A percentile compares a stretch with the other conserved stretches of the same genome.
Conservation (phyloP, 2,888 invertebrate species). For the Drosophila barbarae region DNA sequence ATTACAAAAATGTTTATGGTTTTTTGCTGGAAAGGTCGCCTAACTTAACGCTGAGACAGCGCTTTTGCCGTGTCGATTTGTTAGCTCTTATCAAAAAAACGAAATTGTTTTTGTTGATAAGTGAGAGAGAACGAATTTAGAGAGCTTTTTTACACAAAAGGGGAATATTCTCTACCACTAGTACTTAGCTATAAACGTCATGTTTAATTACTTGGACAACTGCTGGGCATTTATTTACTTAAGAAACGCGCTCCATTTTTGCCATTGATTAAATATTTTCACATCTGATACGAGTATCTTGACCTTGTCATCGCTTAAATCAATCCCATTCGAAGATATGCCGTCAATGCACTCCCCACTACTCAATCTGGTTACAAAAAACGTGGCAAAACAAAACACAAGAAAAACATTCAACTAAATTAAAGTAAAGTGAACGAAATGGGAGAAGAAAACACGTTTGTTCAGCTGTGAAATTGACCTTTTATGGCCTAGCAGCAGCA, state of each 20-base stretch:
- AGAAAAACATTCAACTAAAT: constrained; percentile 19
- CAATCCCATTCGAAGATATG: constrained; percentile 58
- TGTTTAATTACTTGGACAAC: constrained; percentile 36
- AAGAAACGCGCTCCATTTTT: constrained; percentile 23
- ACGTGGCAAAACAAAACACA: constrained; percentile 36
- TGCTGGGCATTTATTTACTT: constrained; percentile 13
- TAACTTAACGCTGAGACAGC: constrained; percentile 26
- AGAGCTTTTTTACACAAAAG: constrained; percentile 20
- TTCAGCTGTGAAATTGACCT: constrained; percentile 69
- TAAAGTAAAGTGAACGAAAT: constrained; percentile 38
- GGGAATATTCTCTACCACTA: not conserved
- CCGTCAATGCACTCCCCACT: constrained; percentile 29
- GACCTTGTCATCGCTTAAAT: constrained; percentile 59
- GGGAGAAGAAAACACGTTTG: constrained; percentile 57
- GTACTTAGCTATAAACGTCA: constrained; percentile 14
- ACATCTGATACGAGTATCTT: constrained; percentile 43
- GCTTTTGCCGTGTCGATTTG: constrained; percentile 25
- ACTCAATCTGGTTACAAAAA: constrained; percentile 44
- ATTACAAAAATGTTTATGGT: constrained; percentile 8
- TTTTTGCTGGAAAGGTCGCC: constrained; percentile 20
- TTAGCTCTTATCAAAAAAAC: constrained; percentile 27
- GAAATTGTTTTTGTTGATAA: constrained; percentile 42
- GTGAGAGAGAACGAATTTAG: constrained; percentile 18
- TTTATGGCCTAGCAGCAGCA: constrained; percentile 48
- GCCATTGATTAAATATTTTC: constrained; percentile 42